Conservation (phyloP, 1,140 invertebrate genomes). For the Eumeta japonica region DNA sequence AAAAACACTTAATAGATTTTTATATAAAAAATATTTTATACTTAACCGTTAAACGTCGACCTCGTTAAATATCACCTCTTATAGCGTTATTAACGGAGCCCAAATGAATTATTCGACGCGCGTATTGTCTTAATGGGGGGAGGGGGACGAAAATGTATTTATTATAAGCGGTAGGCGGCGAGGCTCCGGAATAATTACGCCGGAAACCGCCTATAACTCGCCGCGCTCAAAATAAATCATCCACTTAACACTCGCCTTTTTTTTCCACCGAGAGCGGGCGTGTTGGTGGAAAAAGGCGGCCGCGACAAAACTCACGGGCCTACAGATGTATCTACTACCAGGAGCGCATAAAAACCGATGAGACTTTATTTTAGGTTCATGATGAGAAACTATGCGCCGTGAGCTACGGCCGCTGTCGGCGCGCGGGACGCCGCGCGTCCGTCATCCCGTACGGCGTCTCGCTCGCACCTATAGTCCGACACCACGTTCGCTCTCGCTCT, state of each 20-base stretch:
- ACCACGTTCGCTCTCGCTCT: conserved; percentile 18
- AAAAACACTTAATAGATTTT: too few relatives aligned
- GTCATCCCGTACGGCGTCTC: conserved; percentile 32
- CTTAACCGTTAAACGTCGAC: too few relatives aligned
- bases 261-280: too few relatives aligned
- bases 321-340: conserved; percentile 50
- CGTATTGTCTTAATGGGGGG: conserved; percentile 3
- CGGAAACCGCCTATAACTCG: conserved; percentile 40
- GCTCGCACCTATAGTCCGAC: conserved; percentile 12
- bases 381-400: conserved; percentile 47
- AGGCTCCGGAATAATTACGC: conserved; percentile 46
- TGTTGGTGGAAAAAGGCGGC: conserved; percentile 24
- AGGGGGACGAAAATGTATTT: too few relatives aligned
- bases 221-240: conserved; percentile 52
- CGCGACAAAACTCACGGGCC: too few relatives aligned
- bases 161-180: too few relatives aligned
- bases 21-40: too few relatives aligned
- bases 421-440: conserved; percentile 28
- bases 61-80: too few relatives aligned
- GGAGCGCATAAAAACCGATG: conserved; percentile 42
- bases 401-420: conserved; percentile 39
- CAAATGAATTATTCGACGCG: conserved; percentile 6
- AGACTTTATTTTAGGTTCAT: conserved; percentile 40
- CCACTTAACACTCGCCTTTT: conserved; percentile 55
- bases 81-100: too few relatives aligned